phyloP scores from a whole-genome alignment of 2,113 vertebrate species.

The Candoia aspera region DNA sequence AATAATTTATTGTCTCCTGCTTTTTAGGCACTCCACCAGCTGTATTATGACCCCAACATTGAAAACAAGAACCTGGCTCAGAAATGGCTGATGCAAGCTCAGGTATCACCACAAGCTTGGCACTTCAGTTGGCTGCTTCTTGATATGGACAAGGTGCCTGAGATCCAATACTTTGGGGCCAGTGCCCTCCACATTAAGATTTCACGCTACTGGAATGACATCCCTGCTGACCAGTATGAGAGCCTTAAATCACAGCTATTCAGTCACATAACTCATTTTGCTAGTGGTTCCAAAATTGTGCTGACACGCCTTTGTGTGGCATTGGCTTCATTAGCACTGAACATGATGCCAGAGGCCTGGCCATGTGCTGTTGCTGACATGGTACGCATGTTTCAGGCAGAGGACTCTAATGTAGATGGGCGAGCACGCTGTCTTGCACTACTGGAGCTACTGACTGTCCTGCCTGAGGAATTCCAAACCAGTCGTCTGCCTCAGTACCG shows the following conservation, averaged over 20 bases:
- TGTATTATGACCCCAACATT: conserved; percentile 98
- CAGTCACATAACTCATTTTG: conserved; percentile 93
- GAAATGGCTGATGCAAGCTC: conserved; percentile 99
- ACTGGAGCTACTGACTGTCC: conserved; percentile 94
- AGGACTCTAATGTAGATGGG: conserved; percentile 90
- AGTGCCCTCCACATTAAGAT: conserved; percentile 98
- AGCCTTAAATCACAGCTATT: conserved; percentile 96
- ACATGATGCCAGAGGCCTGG: conserved; percentile 98
- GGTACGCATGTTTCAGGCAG: conserved; percentile 95
- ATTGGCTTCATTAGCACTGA: conserved; percentile 93
- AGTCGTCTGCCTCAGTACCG: conserved; percentile 94
- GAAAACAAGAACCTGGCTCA: conserved; percentile 99
- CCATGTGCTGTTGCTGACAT: conserved; percentile 95
- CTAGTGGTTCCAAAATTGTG: conserved; percentile 96
- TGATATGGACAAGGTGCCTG: conserved; percentile 94
- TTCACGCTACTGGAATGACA: conserved; percentile 98
- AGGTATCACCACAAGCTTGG: conserved; percentile 98
- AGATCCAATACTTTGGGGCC: conserved; percentile 99
- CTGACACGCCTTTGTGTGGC: conserved; percentile 97
- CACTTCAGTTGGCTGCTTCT: conserved; percentile 98
- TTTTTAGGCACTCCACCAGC: conserved; percentile 92
- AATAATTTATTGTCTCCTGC: conserved; percentile 29
- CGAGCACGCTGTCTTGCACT: conserved; percentile 92
- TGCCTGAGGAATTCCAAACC: conserved; percentile 98
- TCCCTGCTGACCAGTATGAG: conserved; percentile 95